Evolutionary conservation across 2,113 vertebrate species (phyloP).

Genomic region (Prunella himalayana): DNA sequence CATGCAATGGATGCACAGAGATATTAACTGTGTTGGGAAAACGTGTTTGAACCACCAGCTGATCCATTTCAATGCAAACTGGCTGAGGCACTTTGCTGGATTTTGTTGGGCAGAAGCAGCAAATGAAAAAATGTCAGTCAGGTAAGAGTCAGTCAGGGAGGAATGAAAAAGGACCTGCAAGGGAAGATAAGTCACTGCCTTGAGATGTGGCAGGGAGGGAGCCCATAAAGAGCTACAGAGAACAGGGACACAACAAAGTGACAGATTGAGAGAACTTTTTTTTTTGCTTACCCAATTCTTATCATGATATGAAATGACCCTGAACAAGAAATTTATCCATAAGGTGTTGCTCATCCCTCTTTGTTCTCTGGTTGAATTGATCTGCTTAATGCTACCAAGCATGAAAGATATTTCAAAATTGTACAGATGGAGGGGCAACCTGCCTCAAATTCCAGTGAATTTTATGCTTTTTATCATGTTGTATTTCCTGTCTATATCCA

Average conservation of each 20-base stretch:
- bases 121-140: not conserved
- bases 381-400: not conserved
- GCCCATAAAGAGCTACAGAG: not conserved
- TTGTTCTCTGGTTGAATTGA: not conserved
- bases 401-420: not conserved
- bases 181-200: not conserved
- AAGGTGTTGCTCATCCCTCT: not conserved
- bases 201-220: fast-evolving
- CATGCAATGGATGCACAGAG: not conserved
- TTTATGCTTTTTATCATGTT: not conserved
- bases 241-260: not conserved
- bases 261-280: not conserved
- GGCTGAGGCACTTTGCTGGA: not conserved
- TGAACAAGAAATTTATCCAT: not conserved
- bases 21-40: not conserved
- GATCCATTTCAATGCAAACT: not conserved
- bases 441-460: not conserved
- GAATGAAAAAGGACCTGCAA: not conserved
- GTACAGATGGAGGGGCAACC: not conserved
- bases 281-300: not conserved
- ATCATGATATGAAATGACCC: not conserved
- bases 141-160: not conserved
- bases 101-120: not conserved
- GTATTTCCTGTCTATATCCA: not conserved
- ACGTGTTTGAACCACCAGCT: not conserved